phyloP scores from a whole-genome alignment of 2,888 invertebrate genomes.

The Tribolium freemani region DNA sequence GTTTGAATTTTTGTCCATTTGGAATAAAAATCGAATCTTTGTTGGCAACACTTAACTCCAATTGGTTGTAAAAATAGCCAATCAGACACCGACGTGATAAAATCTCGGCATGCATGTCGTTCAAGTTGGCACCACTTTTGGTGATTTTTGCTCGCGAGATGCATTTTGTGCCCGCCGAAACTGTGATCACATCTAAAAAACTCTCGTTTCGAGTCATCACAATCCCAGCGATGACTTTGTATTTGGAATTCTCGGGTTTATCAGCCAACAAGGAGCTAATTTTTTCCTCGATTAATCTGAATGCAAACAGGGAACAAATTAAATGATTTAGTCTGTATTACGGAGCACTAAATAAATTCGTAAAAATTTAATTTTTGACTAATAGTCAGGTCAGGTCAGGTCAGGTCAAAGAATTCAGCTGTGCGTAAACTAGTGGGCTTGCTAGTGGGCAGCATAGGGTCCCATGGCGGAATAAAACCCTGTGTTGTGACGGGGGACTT shows the following conservation, averaged over 20 bases:
- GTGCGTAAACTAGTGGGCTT: no score
- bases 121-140: not conserved
- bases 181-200: not conserved
- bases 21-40: not conserved
- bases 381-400: no score
- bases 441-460: no score
- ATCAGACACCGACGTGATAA: not conserved
- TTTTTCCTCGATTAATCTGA: not conserved
- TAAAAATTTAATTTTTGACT: no score
- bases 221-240: conserved; percentile 6
- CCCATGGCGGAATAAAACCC: no score
- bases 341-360: no score
- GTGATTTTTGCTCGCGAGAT: not conserved
- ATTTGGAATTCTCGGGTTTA: not conserved
- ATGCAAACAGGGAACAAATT: not conserved
- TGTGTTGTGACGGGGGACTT: no score
- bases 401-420: no score
- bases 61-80: not conserved
- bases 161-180: not conserved
- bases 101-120: conserved; percentile 5
- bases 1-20: no score
- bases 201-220: not conserved
- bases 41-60: not conserved
- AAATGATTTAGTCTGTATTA: no score
- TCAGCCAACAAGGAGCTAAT: not conserved